Evolutionary conservation across 2,797 vertebrate genomes (phyloP).

Genomic region (Sciurus vulgaris): DNA sequence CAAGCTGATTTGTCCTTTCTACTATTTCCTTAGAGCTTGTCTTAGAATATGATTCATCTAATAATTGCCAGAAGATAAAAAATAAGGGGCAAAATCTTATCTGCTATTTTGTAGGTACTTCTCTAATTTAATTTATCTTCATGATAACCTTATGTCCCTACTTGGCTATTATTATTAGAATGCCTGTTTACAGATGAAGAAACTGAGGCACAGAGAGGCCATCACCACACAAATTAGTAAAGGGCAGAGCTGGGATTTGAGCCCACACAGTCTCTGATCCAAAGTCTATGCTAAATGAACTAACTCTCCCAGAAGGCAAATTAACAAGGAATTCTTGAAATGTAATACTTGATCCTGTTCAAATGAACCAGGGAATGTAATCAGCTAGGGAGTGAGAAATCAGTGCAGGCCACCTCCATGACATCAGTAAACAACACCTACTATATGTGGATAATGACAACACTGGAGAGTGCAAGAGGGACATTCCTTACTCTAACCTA

Average conservation of each 20-base stretch:
- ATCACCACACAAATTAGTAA: not conserved
- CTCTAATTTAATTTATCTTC: not conserved
- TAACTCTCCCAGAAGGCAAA: not conserved
- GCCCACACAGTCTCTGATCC: not conserved
- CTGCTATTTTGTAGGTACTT: not conserved
- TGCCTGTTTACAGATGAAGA: not conserved
- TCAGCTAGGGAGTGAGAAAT: not conserved
- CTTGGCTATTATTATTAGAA: not conserved
- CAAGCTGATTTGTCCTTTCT: not conserved
- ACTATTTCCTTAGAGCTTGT: constrained; percentile 33
- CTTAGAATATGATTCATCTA: constrained; percentile 44
- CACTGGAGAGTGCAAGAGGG: not conserved
- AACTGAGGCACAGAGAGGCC: not conserved
- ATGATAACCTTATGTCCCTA: not conserved
- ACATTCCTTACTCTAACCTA: not conserved
- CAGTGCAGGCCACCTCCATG: not conserved
- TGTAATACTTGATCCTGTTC: not conserved
- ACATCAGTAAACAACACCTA: not conserved
- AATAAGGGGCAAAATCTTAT: not conserved
- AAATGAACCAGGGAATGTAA: not conserved
- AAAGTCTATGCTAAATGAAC: not conserved
- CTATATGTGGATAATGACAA: not conserved
- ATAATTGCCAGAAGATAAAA: constrained; percentile 5
- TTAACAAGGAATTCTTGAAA: not conserved
- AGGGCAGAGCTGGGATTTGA: not conserved